A percentile compares a stretch with the other conserved stretches of the same genome.
phyloP scores from a whole-genome alignment of 2,113 vertebrate species.

The Lagenorhynchus albirostris region DNA sequence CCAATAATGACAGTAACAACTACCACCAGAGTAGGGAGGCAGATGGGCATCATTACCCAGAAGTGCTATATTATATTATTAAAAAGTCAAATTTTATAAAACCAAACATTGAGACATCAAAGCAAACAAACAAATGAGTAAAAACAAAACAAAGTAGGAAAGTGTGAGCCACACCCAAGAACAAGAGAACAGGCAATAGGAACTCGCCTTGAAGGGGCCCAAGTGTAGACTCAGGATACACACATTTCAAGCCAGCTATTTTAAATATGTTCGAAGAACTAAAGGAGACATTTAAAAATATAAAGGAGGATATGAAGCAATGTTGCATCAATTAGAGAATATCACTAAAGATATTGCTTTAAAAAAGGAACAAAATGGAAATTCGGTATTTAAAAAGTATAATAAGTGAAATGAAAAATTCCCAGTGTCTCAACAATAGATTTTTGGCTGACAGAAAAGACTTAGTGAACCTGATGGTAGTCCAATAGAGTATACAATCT shows the following conservation, averaged over 20 bases:
- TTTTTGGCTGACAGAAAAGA: not conserved
- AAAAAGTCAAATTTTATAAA: not conserved
- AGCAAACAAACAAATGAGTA: not conserved
- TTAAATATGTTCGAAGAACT: not conserved
- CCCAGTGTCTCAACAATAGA: not conserved
- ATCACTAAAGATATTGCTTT: not conserved
- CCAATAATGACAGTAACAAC: not conserved
- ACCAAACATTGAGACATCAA: not conserved
- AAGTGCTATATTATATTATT: not conserved
- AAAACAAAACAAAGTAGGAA: not conserved
- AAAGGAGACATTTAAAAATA: not conserved
- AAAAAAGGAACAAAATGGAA: not conserved
- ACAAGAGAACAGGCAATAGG: not conserved
- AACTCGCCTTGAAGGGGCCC: not conserved
- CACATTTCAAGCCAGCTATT: not conserved
- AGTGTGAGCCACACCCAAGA: not conserved
- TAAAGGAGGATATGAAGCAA: not conserved
- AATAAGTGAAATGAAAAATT: not conserved
- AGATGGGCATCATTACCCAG: not conserved
- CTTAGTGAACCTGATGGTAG: not conserved
- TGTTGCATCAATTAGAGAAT: not conserved
- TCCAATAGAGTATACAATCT: not conserved
- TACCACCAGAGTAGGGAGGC: not conserved
- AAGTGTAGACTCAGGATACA: not conserved
- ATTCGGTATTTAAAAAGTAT: not conserved